Base-by-base conservation (phyloP, 2,113 vertebrate genomes). In the Redunca redunca region DNA sequence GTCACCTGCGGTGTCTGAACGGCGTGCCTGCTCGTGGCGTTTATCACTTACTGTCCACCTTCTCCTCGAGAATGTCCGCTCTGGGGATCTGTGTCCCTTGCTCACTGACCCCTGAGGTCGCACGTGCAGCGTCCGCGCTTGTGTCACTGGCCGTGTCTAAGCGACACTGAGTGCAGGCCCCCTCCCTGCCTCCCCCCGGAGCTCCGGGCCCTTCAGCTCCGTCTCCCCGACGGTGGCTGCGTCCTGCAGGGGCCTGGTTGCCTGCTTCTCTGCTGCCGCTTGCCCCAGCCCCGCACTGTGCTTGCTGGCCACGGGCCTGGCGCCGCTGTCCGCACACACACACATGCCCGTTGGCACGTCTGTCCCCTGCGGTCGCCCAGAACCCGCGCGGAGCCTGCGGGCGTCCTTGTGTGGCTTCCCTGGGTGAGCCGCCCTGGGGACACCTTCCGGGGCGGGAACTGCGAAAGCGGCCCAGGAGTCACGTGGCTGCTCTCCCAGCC, bases 381-480 rank as follows among this genome's bases (percentile, higher is more conserved):
- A 71, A 11, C 50, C 48, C 6, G 0, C 21, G 3, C 0, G 36
- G 25, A 71, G 80, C 81, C 80, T 26, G 36, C 3, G 5, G 80
- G 50, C 0, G 0, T n/a, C 50, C 80, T 53, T 3, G 0, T 23
- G 50, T 36, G 19, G 6, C 50, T 30, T 85, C 43, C 58, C 58
- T 0, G 6, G 21, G 48, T 36, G 23, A 26, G 62, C n/a, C 1
- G 6, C 48, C 48, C 33, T 12, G 30, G 80, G 80, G 85, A 64
- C 85, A 64, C 43, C 28, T 60, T 87, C 48, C 9, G 3, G 48
- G 77, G 46, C 2, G 0, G 28, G 77, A 80, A 30, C 28, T 80
- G 46, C 8, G 15, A 50, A 3, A 50, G 46, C 78, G 21, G 10
- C 60, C 33, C 33, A 36, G 60, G 15, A 67, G 14, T 36, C 33